Conservation (phyloP, 2,797 vertebrate genomes). For the Bryconaethiops microstoma region DNA sequence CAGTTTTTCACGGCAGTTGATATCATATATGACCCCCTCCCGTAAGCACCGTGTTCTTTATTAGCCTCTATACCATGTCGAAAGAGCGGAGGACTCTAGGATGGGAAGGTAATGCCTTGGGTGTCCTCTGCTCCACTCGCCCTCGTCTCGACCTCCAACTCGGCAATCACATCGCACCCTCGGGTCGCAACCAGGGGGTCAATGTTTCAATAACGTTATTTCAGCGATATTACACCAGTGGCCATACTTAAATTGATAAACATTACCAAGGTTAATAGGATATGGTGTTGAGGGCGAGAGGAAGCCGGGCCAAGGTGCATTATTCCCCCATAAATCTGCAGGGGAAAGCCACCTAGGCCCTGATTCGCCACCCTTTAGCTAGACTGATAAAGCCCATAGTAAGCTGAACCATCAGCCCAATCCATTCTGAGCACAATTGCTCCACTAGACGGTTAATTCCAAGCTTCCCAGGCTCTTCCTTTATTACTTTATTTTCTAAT, state of each 20-base stretch:
- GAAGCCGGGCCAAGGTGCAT: conserved; percentile 59
- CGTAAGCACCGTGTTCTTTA: conserved; percentile 4
- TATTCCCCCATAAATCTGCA: conserved; percentile 61
- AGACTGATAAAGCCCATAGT: conserved; percentile 51
- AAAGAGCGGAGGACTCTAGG: conserved; percentile 13
- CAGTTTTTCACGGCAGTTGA: neutral
- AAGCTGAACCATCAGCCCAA: conserved; percentile 50
- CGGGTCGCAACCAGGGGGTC: conserved; percentile 47
- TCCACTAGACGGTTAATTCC: conserved; percentile 47
- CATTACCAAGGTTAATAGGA: conserved; percentile 65
- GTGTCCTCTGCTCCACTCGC: conserved; percentile 50
- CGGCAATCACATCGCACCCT: conserved; percentile 51
- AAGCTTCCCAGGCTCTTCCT: conserved; percentile 27
- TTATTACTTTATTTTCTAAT: conserved; percentile 51
- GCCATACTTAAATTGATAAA: conserved; percentile 59
- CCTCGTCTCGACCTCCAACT: conserved; percentile 43
- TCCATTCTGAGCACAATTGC: conserved; percentile 42
- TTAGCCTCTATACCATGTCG: neutral
- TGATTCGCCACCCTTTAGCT: conserved; percentile 43
- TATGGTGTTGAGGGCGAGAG: conserved; percentile 60
- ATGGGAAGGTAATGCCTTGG: conserved; percentile 43
- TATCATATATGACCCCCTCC: neutral
- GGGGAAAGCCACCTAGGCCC: conserved; percentile 1
- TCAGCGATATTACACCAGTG: conserved; percentile 55
- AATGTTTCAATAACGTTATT: conserved; percentile 59